Conservation (phyloP, 1,140 invertebrate genomes). For the Zaprionus nigranus region DNA sequence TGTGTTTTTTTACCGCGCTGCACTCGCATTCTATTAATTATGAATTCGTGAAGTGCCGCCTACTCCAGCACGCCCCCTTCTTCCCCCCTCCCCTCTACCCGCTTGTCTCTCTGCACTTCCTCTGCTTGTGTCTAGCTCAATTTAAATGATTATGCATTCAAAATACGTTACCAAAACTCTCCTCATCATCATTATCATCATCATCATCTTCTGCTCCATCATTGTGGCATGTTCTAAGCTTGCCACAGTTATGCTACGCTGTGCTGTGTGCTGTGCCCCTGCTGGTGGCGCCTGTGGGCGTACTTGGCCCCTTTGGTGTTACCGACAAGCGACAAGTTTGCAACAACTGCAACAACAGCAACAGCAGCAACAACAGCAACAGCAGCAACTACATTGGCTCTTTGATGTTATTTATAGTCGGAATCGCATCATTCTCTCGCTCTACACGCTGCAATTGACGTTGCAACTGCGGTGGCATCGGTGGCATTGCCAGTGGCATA, state of each 20-base stretch:
- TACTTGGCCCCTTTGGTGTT: constrained; percentile 33
- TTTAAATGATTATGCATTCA: constrained; percentile 61
- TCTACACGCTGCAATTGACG: constrained; percentile 23
- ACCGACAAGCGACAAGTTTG: constrained; percentile 32
- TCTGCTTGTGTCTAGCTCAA: constrained; percentile 19
- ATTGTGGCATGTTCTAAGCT: constrained; percentile 35
- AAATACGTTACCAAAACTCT: constrained; percentile 68
- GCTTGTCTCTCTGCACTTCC: background rate
- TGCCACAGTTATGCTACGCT: constrained; percentile 16
- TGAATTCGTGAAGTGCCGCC: constrained; percentile 34
- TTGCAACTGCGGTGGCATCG: constrained; percentile 34
- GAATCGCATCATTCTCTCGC: constrained; percentile 28
- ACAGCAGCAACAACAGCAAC: constrained; percentile 19
- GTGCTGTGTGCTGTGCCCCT: constrained; percentile 8
- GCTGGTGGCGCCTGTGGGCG: constrained; percentile 30
- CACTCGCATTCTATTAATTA: constrained; percentile 42
- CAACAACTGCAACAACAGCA: constrained; percentile 15
- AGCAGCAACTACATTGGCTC: constrained; percentile 7
- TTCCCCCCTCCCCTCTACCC: background rate
- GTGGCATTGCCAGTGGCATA: background rate
- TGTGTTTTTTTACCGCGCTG: constrained; percentile 30
- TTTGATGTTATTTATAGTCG: constrained; percentile 39
- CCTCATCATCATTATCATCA: constrained; percentile 31
- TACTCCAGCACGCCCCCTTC: no score
- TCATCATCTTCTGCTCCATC: background rate